These are phyloP conservation scores for Mesodorylaimus sp. DNA, from an alignment of 2,888 invertebrate genomes.

Conservation along the genomic window DNA sequence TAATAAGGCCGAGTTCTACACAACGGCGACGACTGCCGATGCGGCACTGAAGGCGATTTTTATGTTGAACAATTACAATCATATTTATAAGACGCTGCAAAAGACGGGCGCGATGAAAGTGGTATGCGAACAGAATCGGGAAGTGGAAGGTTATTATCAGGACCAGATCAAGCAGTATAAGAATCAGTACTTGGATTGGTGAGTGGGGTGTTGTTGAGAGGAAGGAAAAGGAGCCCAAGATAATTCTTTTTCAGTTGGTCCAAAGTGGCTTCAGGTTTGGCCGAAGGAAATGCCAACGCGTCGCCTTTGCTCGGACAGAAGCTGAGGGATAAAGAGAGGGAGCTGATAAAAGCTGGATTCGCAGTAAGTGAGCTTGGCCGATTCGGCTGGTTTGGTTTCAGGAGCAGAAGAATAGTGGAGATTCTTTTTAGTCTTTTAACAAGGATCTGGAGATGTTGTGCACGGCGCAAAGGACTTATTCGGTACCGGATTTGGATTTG, in stretches of 20 bases:
- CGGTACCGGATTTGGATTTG: slow-evolving; percentile 75
- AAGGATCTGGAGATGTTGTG: slow-evolving; percentile 80
- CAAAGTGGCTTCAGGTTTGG: not conserved
- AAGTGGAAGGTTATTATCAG: slow-evolving; percentile 64
- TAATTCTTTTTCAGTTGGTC: slow-evolving; percentile 4
- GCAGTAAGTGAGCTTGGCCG: slow-evolving; percentile 42
- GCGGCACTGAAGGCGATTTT: slow-evolving; percentile 27
- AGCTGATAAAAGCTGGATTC: slow-evolving; percentile 68
- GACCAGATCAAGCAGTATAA: slow-evolving; percentile 70
- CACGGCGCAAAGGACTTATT: slow-evolving; percentile 65
- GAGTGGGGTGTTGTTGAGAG: not conserved
- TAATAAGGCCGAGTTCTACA: slow-evolving; percentile 76
- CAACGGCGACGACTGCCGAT: slow-evolving; percentile 40
- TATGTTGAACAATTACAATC: slow-evolving; percentile 71
- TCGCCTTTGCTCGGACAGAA: slow-evolving; percentile 22
- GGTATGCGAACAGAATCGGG: slow-evolving; percentile 50
- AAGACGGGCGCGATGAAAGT: slow-evolving; percentile 59
- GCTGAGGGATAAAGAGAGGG: slow-evolving; percentile 64
- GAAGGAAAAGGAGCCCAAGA: not conserved
- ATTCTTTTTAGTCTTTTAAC: slow-evolving; percentile 57
- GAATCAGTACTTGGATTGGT: slow-evolving; percentile 45
- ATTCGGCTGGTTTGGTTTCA: not conserved
- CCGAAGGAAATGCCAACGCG: not conserved
- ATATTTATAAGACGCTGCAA: slow-evolving; percentile 74
- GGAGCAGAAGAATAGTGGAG: not conserved